Conservation (phyloP, 2,797 vertebrate genomes). For the Xenops minutus region DNA sequence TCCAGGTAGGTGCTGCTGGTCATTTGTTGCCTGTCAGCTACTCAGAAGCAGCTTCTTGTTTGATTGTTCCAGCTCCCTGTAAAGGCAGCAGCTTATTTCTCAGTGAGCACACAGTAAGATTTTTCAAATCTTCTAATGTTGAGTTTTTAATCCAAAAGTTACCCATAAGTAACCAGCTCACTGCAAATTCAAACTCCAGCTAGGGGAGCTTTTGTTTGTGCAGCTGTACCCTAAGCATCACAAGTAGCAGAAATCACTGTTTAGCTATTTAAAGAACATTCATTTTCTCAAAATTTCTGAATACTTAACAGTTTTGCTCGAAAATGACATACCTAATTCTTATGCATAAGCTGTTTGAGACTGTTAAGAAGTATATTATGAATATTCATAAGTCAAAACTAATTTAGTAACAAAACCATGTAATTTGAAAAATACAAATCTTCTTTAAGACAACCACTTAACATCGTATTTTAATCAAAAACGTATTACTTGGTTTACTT, state of each 20-base stretch:
- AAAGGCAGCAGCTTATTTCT: not conserved
- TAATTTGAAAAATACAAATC: slow-evolving; percentile 53
- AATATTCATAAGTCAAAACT: slow-evolving; percentile 61
- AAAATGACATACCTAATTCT: slow-evolving; percentile 54
- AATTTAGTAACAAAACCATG: slow-evolving; percentile 53
- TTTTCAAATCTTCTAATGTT: not conserved
- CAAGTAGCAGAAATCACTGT: slow-evolving; percentile 12
- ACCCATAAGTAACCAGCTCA: not conserved
- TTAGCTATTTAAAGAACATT: slow-evolving; percentile 36
- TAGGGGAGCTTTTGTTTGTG: not conserved
- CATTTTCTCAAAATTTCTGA: slow-evolving; percentile 41
- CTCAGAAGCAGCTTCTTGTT: not conserved
- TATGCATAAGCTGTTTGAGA: slow-evolving; percentile 24
- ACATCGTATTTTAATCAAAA: not conserved
- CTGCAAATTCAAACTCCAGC: not conserved
- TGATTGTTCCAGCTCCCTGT: not conserved
- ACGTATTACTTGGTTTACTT: not conserved
- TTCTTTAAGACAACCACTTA: not conserved
- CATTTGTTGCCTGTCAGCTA: not conserved
- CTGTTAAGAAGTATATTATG: slow-evolving; percentile 16
- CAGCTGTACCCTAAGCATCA: slow-evolving; percentile 33
- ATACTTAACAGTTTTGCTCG: not conserved
- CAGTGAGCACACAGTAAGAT: not conserved
- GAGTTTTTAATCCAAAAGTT: not conserved
- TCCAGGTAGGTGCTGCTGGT: not conserved